These are phyloP conservation scores for Metallyticus violacea DNA, from an alignment of 2,888 invertebrate genomes.

Conservation along the genomic window DNA sequence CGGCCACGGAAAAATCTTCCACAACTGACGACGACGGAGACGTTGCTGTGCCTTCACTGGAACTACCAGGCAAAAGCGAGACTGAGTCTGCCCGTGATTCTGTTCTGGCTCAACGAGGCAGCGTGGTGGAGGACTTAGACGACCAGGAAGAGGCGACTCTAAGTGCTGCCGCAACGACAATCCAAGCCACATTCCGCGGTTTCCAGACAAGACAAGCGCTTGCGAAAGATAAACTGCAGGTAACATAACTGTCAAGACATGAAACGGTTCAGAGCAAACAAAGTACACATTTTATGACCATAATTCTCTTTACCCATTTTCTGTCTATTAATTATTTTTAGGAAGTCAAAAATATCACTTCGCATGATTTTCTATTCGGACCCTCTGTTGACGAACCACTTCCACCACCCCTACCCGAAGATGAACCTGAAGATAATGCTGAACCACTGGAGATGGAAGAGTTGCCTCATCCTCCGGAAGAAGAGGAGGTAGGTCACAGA, in stretches of 20 bases:
- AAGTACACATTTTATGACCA: too few relatives aligned
- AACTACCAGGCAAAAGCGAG: background rate
- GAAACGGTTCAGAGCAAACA: too few relatives aligned
- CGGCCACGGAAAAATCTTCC: background rate
- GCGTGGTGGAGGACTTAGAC: background rate
- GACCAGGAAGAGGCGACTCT: background rate
- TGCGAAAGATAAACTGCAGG: constrained; percentile 8
- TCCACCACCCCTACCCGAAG: background rate
- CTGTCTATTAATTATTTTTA: too few relatives aligned
- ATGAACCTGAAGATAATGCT: background rate
- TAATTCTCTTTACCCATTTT: too few relatives aligned
- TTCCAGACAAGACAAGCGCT: constrained; percentile 33
- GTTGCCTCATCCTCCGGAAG: background rate
- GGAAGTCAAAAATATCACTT: background rate
- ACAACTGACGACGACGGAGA: background rate
- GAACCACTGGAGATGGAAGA: background rate
- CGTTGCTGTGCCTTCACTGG: background rate
- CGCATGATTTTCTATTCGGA: constrained; percentile 7
- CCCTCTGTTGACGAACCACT: background rate
- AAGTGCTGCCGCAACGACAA: constrained; percentile 30
- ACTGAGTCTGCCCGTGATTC: background rate
- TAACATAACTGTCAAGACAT: background rate
- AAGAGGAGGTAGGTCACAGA: background rate
- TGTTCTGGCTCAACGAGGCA: background rate
- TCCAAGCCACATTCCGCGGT: constrained; percentile 34